phyloP scores from a whole-genome alignment of 1,140 invertebrate genomes.

The Planococcus citri region DNA sequence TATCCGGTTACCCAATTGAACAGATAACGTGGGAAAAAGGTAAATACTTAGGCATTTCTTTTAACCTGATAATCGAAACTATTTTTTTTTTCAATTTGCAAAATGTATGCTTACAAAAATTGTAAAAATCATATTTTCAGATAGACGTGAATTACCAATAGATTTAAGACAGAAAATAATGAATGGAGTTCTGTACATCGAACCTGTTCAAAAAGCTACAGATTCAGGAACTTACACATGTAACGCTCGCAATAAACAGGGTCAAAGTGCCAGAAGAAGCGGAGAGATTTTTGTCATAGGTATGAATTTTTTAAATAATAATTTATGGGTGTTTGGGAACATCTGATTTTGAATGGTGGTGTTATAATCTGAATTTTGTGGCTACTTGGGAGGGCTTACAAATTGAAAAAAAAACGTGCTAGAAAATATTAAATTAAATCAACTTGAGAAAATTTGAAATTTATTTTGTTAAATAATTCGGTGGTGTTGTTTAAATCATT shows the following conservation, averaged over 20 bases:
- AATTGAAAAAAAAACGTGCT: no score
- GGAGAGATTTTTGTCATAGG: constrained; percentile 62
- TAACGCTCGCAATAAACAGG: constrained; percentile 57
- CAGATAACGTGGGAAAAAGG: constrained; percentile 68
- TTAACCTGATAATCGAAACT: not conserved
- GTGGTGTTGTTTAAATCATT: no score
- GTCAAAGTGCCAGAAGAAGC: constrained; percentile 53
- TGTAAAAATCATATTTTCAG: constrained; percentile 29
- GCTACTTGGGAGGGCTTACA: no score
- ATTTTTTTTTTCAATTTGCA: constrained; percentile 21
- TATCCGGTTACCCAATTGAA: constrained; percentile 71
- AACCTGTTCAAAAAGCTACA: constrained; percentile 55
- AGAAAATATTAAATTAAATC: no score
- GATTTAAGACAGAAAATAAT: constrained; percentile 62
- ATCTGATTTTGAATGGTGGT: no score
- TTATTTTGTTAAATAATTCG: no score
- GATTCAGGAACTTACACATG: constrained; percentile 70
- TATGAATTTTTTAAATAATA: constrained; percentile 34
- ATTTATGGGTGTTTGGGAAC: no score
- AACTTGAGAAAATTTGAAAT: no score
- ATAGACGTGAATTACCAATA: constrained; percentile 58
- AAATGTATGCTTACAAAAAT: no score
- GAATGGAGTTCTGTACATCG: constrained; percentile 59
- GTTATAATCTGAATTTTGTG: no score
- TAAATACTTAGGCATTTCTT: constrained; percentile 27